Percentiles rank a stretch among this genome's conserved stretches.
These are phyloP conservation scores for Mixornis gularis DNA, from an alignment of 2,113 vertebrate species.

Conservation along the genomic window DNA sequence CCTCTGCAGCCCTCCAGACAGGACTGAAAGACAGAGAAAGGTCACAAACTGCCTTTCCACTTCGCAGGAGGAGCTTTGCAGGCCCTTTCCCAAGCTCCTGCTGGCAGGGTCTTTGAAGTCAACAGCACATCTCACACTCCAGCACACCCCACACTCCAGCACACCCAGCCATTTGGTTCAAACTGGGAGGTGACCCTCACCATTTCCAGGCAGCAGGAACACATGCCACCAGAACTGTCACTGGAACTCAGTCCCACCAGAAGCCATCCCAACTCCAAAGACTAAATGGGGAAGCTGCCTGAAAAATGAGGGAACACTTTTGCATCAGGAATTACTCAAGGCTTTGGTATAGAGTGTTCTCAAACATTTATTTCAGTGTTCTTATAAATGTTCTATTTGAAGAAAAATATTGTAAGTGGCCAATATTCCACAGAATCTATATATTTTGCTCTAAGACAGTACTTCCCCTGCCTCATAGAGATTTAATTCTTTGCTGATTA, in stretches of 20 bases:
- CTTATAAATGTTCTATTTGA: slow-evolving; percentile 31
- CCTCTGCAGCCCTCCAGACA: background rate
- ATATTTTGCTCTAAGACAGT: slow-evolving; percentile 16
- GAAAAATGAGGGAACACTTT: background rate
- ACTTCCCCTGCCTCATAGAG: background rate
- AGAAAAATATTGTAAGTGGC: slow-evolving; percentile 1
- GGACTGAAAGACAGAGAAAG: background rate
- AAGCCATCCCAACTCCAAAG: background rate
- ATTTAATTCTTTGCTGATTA: background rate
- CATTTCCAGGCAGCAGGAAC: background rate
- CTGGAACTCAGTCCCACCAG: background rate
- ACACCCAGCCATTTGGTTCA: background rate
- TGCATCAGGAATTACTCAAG: slow-evolving; percentile 12
- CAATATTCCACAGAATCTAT: slow-evolving; percentile 11
- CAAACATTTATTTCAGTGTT: slow-evolving; percentile 30
- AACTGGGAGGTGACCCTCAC: background rate
- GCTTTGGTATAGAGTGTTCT: slow-evolving; percentile 7
- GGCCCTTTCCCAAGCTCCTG: background rate
- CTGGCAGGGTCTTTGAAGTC: background rate
- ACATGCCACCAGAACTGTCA: background rate
- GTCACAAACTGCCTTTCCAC: background rate
- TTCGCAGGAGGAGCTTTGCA: background rate
- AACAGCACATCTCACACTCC: background rate
- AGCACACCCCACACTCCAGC: background rate
- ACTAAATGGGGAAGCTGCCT: background rate